These are phyloP conservation scores for Colius striatus DNA, from an alignment of 2,113 vertebrate species.

Conservation along the genomic window DNA sequence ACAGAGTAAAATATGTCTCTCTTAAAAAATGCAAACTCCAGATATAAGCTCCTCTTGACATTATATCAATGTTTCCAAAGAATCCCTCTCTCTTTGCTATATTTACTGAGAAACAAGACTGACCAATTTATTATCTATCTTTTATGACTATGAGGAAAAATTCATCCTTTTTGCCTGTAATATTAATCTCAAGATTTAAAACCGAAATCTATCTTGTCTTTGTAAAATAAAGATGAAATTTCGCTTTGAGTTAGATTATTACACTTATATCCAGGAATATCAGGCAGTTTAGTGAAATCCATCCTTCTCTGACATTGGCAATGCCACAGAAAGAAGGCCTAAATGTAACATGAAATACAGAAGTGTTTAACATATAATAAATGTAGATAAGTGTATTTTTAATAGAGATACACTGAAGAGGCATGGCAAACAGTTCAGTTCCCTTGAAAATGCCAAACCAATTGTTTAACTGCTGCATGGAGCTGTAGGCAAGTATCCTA, in stretches of 20 bases:
- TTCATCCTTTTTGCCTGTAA: background rate
- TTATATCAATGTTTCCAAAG: background rate
- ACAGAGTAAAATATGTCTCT: background rate
- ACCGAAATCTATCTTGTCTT: background rate
- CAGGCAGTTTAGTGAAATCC: constrained; percentile 27
- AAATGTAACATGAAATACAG: background rate
- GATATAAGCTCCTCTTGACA: background rate
- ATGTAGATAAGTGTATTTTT: constrained; percentile 34
- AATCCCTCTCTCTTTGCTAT: background rate
- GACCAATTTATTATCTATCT: background rate
- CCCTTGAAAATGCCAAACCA: constrained; percentile 34
- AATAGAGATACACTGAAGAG: constrained; percentile 1
- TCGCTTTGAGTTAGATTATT: background rate
- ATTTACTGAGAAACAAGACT: background rate
- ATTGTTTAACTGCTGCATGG: constrained; percentile 2
- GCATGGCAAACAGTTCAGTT: constrained; percentile 21
- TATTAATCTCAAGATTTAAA: background rate
- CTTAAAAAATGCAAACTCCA: background rate
- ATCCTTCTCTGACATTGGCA: constrained; percentile 25
- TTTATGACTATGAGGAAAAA: background rate
- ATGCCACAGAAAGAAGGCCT: background rate
- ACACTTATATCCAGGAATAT: background rate
- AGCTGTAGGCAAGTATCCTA: constrained; percentile 12
- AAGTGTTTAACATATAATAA: constrained; percentile 25
- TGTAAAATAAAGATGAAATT: background rate